Evolutionary conservation across 1,140 invertebrate species (phyloP), one percentile per base, ranked within the genome.

Genomic region (Trichogramma pretiosum): DNA sequence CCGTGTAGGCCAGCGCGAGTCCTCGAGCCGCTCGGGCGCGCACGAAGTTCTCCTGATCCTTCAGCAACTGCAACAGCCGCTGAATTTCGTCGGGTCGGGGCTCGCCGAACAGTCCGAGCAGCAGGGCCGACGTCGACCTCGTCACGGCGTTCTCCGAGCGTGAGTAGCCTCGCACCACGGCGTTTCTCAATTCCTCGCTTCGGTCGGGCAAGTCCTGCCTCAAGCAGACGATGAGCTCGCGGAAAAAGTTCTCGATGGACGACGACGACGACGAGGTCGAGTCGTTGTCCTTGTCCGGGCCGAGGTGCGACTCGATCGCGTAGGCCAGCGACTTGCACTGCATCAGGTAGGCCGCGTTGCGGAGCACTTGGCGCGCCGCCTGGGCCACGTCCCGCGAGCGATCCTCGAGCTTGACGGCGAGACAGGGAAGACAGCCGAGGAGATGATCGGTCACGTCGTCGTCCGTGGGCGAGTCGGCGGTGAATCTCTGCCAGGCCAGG

Each of bases 1-100:
- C 7, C 3, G 63, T 65, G 53, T 64, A 68, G 37, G 61, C 60
- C 10, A 68, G 50, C 5, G 66, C 74, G 3, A 82, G 69, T 0
- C 79, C 79, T 53, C 77, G 62, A 11, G 79, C 78, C 5, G 80
- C 70, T 28, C 75, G 70, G 26, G 74, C 68, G 52, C 79, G 66
- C 2, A 83, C 80, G n/a, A 62, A 61, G 11, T 70, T 67, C 40
- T 79, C 71, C 19, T 67, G 58, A 55, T 83, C 80, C 26, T 73
- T 75, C 21, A 82, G 58, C 0, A 83, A 62, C 49, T 79, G 76
- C n/a, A 82, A 59, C 19, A 84, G 63, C 39, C 78, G 69, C 42
- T 76, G 73, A 46, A 67, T 53, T 17, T 66, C 64, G 28, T 69
- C 63, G 1, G 65, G 58, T 32, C 58, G 53, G 0, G 65, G 65